Conservation (phyloP, 2,888 invertebrate species). For the Kuschelorhynchus macadamiae region DNA sequence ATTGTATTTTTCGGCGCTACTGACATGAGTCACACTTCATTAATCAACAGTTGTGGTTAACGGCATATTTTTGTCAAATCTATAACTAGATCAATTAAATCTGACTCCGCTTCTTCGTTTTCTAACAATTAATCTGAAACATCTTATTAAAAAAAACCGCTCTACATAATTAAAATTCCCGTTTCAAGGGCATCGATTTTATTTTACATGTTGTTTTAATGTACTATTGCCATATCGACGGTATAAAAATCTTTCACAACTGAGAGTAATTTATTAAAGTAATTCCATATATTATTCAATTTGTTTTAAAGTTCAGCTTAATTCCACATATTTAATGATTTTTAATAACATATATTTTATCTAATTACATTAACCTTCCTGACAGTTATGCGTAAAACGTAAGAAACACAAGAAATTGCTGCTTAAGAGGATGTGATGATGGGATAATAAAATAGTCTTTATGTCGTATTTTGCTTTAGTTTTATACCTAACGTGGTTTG, state of each 20-base stretch:
- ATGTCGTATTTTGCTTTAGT: too few relatives aligned
- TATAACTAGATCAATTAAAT: constrained; percentile 46
- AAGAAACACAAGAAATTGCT: not conserved
- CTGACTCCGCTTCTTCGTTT: constrained; percentile 35
- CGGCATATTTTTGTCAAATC: constrained; percentile 35
- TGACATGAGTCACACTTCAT: constrained; percentile 18
- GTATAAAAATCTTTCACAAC: constrained; percentile 28
- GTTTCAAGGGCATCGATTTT: constrained; percentile 37
- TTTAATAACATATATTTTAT: constrained; percentile 17
- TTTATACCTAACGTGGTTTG: too few relatives aligned
- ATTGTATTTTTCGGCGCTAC: too few relatives aligned
- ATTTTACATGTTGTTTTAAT: constrained; percentile 36
- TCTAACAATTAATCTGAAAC: constrained; percentile 37
- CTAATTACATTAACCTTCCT: constrained; percentile 29
- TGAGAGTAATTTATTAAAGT: constrained; percentile 34
- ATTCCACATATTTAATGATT: constrained; percentile 35
- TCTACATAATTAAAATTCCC: constrained; percentile 43
- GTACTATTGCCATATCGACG: constrained; percentile 34
- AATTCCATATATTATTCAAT: constrained; percentile 35
- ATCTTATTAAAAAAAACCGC: constrained; percentile 43
- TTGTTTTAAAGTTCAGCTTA: constrained; percentile 40
- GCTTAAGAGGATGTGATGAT: too few relatives aligned
- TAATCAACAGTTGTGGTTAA: constrained; percentile 37
- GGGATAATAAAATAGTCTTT: too few relatives aligned
- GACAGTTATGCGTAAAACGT: not conserved